Conservation (phyloP, 2,888 invertebrate species). For the Drosophila tripunctata region DNA sequence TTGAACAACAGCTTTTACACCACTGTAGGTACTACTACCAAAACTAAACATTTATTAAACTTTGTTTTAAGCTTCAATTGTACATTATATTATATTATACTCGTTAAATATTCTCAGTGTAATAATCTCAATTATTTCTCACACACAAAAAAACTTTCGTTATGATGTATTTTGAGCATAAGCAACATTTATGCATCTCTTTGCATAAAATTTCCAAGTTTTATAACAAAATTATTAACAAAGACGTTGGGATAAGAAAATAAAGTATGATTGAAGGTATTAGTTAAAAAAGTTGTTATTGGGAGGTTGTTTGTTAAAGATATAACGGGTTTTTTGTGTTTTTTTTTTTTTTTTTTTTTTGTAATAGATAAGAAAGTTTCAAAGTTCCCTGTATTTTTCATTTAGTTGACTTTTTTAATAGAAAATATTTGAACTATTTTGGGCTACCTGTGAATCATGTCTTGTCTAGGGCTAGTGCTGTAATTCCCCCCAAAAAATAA, state of each 20-base stretch:
- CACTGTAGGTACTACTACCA: too few species aligned
- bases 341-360: neutral
- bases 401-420: too few species aligned
- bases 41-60: neutral
- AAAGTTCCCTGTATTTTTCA: neutral
- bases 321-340: conserved; percentile 3
- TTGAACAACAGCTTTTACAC: neutral
- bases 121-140: neutral
- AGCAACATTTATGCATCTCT: neutral
- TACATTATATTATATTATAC: neutral
- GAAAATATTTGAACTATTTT: too few species aligned
- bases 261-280: too few species aligned
- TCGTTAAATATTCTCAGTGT: neutral
- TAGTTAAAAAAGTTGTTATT: too few species aligned
- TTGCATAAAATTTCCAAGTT: conserved; percentile 20
- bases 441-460: conserved; percentile 20
- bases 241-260: conserved; percentile 1
- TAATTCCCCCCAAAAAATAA: conserved; percentile 2
- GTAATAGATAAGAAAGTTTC: neutral
- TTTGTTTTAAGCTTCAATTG: neutral
- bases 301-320: too few species aligned
- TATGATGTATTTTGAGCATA: neutral
- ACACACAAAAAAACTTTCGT: neutral
- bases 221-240: conserved; percentile 10
- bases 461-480: conserved; percentile 24